Percentiles rank a stretch among this genome's conserved stretches.
Conservation (phyloP, 2,113 vertebrate species). For the Passer domesticus region DNA sequence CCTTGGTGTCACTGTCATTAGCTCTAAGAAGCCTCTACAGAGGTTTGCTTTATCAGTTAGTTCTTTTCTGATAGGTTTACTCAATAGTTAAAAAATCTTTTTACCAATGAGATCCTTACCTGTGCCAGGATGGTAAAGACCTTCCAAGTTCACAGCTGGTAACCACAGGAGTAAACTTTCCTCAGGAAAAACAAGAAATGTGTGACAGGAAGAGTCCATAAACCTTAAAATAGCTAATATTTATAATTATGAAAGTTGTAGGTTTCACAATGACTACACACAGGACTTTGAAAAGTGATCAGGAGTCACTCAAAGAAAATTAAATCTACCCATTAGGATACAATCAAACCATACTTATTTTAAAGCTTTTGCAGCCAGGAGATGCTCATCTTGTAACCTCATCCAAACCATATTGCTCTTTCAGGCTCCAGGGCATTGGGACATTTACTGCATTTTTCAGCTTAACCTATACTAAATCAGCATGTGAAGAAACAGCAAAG, state of each 20-base stretch:
- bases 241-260: constrained; percentile 38
- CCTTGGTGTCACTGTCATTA: neutral
- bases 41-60: neutral
- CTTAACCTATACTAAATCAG: neutral
- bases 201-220: constrained; percentile 4
- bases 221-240: constrained; percentile 33
- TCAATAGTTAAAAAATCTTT: neutral
- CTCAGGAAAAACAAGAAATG: neutral
- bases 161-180: neutral
- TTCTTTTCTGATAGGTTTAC: neutral
- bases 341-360: neutral
- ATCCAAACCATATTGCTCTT: neutral
- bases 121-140: neutral
- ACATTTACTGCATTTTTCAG: neutral
- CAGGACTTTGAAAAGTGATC: constrained; percentile 33
- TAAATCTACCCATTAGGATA: neutral
- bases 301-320: neutral
- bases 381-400: neutral
- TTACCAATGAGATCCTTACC: neutral
- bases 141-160: neutral
- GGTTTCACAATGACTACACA: constrained; percentile 39
- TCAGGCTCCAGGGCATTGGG: neutral
- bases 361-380: neutral
- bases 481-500: neutral
- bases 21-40: neutral